phyloP scores from a whole-genome alignment of 2,888 invertebrate genomes.

The Acanthosoma haemorrhoidale region DNA sequence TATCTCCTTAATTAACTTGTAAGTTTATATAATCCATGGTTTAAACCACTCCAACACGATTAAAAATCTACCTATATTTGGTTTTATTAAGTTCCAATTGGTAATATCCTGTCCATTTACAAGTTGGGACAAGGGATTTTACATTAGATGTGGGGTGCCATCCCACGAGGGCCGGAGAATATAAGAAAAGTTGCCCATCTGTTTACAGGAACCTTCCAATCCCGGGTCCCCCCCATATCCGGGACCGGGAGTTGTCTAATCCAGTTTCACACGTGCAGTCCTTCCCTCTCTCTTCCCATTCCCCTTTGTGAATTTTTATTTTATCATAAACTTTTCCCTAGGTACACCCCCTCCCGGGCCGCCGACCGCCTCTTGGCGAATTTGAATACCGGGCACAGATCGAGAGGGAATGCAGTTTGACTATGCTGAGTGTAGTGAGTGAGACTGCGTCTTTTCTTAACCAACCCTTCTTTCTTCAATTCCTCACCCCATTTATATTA shows the following conservation, averaged over 20 bases:
- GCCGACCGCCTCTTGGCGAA: neutral
- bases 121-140: too few species aligned
- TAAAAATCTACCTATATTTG: too few species aligned
- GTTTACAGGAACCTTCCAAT: conserved; percentile 17
- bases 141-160: neutral
- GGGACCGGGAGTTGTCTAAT: conserved; percentile 6
- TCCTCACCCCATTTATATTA: neutral
- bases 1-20: too few species aligned
- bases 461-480: neutral
- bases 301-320: conserved; percentile 23
- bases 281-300: neutral
- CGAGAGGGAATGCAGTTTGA: conserved; percentile 17
- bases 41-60: too few species aligned
- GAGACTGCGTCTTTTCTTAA: neutral
- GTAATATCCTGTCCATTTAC: neutral
- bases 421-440: conserved; percentile 9
- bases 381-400: conserved; percentile 18
- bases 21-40: too few species aligned
- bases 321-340: conserved; percentile 24
- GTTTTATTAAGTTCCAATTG: neutral
- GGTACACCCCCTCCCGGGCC: neutral
- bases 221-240: too few species aligned
- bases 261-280: conserved; percentile 23
- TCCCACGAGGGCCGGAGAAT: neutral
- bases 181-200: conserved; percentile 25